Evolutionary conservation across 2,888 invertebrate species (phyloP), one percentile per base, ranked within the genome.

Genomic region (Papilio elwesi): DNA sequence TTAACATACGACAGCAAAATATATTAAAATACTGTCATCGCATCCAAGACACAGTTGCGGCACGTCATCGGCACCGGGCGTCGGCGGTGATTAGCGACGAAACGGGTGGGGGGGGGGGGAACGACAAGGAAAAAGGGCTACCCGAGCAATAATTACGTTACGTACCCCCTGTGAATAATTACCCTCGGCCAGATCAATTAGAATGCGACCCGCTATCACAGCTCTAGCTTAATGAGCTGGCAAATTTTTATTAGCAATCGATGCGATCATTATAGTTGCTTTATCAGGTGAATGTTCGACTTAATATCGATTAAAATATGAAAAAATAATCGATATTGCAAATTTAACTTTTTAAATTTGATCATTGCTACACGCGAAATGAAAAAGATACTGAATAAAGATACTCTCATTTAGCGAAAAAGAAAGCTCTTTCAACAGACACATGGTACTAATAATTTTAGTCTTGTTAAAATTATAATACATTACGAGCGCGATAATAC

Each of bases 11-110:
- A 87, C 90, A 88, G 85, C 87, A 87, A 90, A 91, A 91, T 91
- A 92, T 92, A 93, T 93, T 93, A 93, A 93, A 93, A 93, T 90
- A 80, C 92, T 92, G 93, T 92, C 92, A 92, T 85, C 90, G 84
- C 84, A 87, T 87, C 85, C 88, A 90, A 90, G 90, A 90, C 87
- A 85, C 89, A 90, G 90, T 89, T 87, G 89, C 85, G 87, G 88
- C 85, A 85, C 90, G 93, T 92, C 93, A 92, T 87, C 81, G 90
- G 82, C 93, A 93, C 90, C 92, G 85, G 92, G 90, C 85, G 88
- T 83, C 84, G 83, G 83, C 82, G 87, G 89, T 90, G 92, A 92
- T 92, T 92, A 91, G 89, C 85, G 81, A 78, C 76, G 78, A 76
- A 79, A 79, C 76, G 77, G 81, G 79, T 79, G 78, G 76, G 80